Base-by-base conservation (phyloP, 2,888 invertebrate genomes). In the Eristalis pertinax region DNA sequence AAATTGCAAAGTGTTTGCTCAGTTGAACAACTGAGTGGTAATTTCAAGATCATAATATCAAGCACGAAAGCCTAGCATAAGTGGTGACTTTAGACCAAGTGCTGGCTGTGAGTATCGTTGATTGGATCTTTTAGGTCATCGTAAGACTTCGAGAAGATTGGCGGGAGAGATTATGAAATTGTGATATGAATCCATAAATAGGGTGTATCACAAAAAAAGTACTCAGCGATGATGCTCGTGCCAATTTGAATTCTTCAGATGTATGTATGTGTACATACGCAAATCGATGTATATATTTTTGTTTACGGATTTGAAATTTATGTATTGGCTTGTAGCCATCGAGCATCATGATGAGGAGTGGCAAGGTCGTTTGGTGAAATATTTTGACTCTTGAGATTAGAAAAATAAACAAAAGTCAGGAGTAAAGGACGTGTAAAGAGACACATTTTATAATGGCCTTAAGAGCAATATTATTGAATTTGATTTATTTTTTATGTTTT, bases 1-100 rank as follows among this genome's bases (percentile, higher is more conserved):
- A 50, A 69, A 68, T 76, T 69, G 38, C 67, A 41, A 68, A 72
- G 72, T 72, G 65, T 19, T 79, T 79, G 72, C 50, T 72, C 26
- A 72, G 78, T 65, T 72, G 43, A 72, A 72, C 72, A 58, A 65
- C 29, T 41, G 41, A 78, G 65, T 65, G 65, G 22, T 43, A 65
- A 72, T 72, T 60, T 60, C 29, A 58, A 72, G 72, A 79, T 79
- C 72, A 72, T 72, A 32, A 29, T 32, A 41, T 56, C 38, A 64
- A n/a, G 63, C 29, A 63, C 63, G 63, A 50, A 24, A 69, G 29
- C 29, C 63, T 8, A 58, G 4, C n/a, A 38, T 41, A 26, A 72
- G 79, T 41, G 43, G 64, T 43, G 22, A 19, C 41, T 79, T 72
- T 79, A 58, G 72, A 13, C 38, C 72, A 62, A 76, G 65, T 70